Evolutionary conservation across 2,888 invertebrate species (phyloP).

Genomic region (Parascotia fuliginaria): DNA sequence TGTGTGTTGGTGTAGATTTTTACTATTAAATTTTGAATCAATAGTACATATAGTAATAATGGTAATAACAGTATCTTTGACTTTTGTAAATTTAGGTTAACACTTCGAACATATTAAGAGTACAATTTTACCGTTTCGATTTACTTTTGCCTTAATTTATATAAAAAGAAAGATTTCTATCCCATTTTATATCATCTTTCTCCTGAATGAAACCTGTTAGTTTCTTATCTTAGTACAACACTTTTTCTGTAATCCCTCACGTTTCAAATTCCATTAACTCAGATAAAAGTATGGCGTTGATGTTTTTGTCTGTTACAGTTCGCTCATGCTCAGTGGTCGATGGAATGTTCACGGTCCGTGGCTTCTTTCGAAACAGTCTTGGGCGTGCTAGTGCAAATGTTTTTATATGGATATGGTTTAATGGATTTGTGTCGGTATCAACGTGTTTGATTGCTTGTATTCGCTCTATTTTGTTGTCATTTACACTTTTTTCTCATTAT

Average conservation of each 20-base stretch:
- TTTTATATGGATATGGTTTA: slow-evolving; percentile 72
- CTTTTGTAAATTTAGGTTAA: too few relatives aligned
- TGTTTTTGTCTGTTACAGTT: slow-evolving; percentile 73
- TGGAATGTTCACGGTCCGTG: slow-evolving; percentile 83
- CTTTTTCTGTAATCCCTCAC: slow-evolving; percentile 19
- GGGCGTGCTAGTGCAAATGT: slow-evolving; percentile 81
- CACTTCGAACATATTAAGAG: too few relatives aligned
- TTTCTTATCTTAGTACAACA: slow-evolving; percentile 2
- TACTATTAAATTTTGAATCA: too few relatives aligned
- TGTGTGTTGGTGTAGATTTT: too few relatives aligned
- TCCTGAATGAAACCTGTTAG: too few relatives aligned
- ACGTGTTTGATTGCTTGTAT: slow-evolving; percentile 51
- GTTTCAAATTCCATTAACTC: slow-evolving; percentile 57
- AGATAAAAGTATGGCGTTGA: slow-evolving; percentile 62
- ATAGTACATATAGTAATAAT: too few relatives aligned
- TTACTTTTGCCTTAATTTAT: too few relatives aligned
- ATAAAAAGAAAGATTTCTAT: too few relatives aligned
- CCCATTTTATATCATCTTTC: too few relatives aligned
- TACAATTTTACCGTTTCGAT: too few relatives aligned
- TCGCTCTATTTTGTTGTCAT: slow-evolving; percentile 44
- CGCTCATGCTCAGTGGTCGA: slow-evolving; percentile 71
- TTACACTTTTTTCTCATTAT: slow-evolving; percentile 18
- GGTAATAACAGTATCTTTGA: too few relatives aligned
- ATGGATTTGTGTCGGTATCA: slow-evolving; percentile 65
- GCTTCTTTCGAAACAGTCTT: slow-evolving; percentile 83